phyloP scores from a whole-genome alignment of 2,113 vertebrate species.

The Bubalus kerabau region DNA sequence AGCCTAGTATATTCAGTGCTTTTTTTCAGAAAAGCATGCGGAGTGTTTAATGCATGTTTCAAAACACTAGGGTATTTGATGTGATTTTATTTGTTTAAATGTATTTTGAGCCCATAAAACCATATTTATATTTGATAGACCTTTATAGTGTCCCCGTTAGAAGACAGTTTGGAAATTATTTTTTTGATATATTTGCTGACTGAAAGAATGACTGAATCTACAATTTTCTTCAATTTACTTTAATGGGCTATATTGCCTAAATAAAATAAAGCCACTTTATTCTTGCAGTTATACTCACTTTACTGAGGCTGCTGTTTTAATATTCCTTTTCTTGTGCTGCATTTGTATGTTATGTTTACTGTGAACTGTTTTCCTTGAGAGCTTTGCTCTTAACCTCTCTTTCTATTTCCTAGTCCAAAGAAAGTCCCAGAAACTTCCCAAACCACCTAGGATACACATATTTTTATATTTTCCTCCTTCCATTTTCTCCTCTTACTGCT shows the following conservation, averaged over 20 bases:
- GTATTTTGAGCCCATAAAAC: constrained; percentile 33
- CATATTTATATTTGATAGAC: background rate
- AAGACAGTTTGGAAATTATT: constrained; percentile 30
- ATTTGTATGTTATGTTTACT: background rate
- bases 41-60: constrained; percentile 29
- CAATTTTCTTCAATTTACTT: constrained; percentile 50
- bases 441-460: background rate
- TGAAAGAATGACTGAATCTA: constrained; percentile 36
- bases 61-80: constrained; percentile 31
- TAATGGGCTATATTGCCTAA: constrained; percentile 18
- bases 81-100: constrained; percentile 58
- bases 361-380: constrained; percentile 3
- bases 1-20: background rate
- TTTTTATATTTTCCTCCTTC: background rate
- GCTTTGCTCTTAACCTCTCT: background rate
- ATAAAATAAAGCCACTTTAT: constrained; percentile 43
- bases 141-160: background rate
- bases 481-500: background rate
- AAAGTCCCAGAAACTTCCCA: background rate
- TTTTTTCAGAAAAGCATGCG: background rate
- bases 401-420: background rate
- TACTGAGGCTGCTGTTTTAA: background rate
- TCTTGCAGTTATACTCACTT: background rate
- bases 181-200: constrained; percentile 24
- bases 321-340: background rate